Percentiles rank a stretch among this genome's conserved stretches.
Evolutionary conservation across 2,888 invertebrate species (phyloP).

Genomic region (Drosophila hamatofila): DNA sequence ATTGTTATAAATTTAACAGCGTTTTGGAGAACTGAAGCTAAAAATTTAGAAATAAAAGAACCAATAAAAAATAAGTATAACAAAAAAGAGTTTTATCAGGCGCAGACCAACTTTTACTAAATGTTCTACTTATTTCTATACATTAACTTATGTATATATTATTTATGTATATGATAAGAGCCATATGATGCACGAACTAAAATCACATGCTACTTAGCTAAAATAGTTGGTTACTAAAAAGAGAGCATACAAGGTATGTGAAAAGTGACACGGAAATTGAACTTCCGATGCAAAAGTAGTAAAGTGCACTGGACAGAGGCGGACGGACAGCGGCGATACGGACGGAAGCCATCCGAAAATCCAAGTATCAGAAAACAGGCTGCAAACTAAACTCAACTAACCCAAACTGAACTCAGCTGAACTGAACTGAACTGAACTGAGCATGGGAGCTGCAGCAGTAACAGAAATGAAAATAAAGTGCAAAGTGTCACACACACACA

Average conservation of each 20-base stretch:
- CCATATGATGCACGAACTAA: background rate
- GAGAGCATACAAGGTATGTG: background rate
- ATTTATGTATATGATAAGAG: background rate
- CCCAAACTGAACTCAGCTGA: slow-evolving; percentile 32
- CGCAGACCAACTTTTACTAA: background rate
- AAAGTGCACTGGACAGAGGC: slow-evolving; percentile 51
- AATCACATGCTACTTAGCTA: slow-evolving; percentile 3
- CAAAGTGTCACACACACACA: slow-evolving; percentile 29
- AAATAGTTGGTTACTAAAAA: slow-evolving; percentile 6
- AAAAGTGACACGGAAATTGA: slow-evolving; percentile 67
- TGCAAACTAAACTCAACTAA: slow-evolving; percentile 51
- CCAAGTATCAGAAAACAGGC: slow-evolving; percentile 53
- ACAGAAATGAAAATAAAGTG: slow-evolving; percentile 27
- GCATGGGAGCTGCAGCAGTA: slow-evolving; percentile 25
- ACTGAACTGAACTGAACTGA: slow-evolving; percentile 31
- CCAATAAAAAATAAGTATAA: no score
- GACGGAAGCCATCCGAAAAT: slow-evolving; percentile 56
- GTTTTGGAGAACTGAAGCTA: no score
- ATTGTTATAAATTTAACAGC: no score
- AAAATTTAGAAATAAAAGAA: no score
- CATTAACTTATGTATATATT: no score
- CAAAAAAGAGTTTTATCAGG: no score
- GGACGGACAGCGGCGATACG: slow-evolving; percentile 40
- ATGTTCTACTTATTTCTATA: no score
- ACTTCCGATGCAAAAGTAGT: slow-evolving; percentile 66